Evolutionary conservation across 2,113 vertebrate species (phyloP).

Genomic region (Malurus cyaneus): DNA sequence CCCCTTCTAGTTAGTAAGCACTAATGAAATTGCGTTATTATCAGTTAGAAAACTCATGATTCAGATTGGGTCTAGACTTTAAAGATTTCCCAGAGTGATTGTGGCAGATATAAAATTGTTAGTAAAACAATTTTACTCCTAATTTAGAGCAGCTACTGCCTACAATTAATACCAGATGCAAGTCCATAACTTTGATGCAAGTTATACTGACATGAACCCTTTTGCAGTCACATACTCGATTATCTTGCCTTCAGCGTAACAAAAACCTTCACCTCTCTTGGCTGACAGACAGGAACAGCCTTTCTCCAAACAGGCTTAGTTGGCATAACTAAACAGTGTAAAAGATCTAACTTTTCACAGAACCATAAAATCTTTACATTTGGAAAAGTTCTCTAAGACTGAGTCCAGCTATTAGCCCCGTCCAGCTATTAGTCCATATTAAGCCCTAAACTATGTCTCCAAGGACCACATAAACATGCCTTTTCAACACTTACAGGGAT

Average conservation of each 20-base stretch:
- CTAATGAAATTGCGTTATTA: not conserved
- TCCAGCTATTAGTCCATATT: not conserved
- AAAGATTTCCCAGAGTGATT: not conserved
- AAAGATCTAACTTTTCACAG: not conserved
- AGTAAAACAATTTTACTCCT: not conserved
- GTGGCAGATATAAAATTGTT: not conserved
- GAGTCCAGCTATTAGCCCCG: not conserved
- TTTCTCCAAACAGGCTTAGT: not conserved
- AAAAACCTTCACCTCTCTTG: accelerated
- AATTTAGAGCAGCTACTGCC: not conserved
- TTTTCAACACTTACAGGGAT: not conserved
- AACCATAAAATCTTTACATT: not conserved
- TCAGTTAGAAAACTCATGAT: not conserved
- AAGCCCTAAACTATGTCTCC: not conserved
- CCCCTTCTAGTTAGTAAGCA: not conserved
- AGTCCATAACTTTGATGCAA: not conserved
- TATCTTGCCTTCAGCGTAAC: not conserved
- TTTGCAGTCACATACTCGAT: not conserved
- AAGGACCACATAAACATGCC: too few species aligned
- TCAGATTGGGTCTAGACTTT: not conserved
- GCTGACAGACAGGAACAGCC: not conserved
- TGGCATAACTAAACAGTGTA: not conserved
- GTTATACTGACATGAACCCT: not conserved
- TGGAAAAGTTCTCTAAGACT: not conserved
- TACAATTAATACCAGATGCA: not conserved